A percentile compares a stretch with the other conserved stretches of the same genome.
phyloP scores from a whole-genome alignment of 2,888 invertebrate species.

The Xylota segnis region DNA sequence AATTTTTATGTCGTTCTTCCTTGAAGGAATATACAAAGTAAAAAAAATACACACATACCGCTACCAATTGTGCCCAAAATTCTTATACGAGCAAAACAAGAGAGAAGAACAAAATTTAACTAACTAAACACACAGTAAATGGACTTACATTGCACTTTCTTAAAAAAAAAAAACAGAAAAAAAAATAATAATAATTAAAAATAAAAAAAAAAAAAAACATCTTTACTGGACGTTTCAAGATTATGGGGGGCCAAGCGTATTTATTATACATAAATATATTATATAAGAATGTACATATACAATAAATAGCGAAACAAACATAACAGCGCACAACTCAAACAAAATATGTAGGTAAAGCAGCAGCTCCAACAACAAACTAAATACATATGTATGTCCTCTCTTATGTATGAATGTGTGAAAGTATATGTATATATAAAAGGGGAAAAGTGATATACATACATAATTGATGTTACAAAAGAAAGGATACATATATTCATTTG shows the following conservation, averaged over 20 bases:
- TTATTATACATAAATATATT: slow-evolving; percentile 59
- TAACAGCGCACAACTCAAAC: slow-evolving; percentile 55
- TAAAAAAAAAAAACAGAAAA: background rate
- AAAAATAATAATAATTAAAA: slow-evolving; percentile 4
- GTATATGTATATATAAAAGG: slow-evolving; percentile 1
- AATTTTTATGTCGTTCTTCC: background rate
- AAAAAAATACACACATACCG: slow-evolving; percentile 16
- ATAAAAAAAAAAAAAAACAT: slow-evolving; percentile 36
- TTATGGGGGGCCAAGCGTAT: slow-evolving; percentile 74
- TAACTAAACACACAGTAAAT: slow-evolving; percentile 14
- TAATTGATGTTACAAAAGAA: slow-evolving; percentile 1
- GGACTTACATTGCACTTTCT: background rate
- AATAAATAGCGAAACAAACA: slow-evolving; percentile 46
- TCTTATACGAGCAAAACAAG: slow-evolving; percentile 7
- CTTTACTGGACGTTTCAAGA: slow-evolving; percentile 68
- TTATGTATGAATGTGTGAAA: background rate
- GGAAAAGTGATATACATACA: background rate
- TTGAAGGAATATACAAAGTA: slow-evolving; percentile 8
- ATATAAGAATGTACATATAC: slow-evolving; percentile 67
- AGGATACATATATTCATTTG: slow-evolving; percentile 1
- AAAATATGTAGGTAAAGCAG: background rate
- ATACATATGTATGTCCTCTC: slow-evolving; percentile 5
- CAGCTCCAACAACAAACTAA: slow-evolving; percentile 13
- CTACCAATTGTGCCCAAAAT: slow-evolving; percentile 59
- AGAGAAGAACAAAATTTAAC: background rate